Conservation (phyloP, 2,797 vertebrate genomes). For the Chromis chromis region DNA sequence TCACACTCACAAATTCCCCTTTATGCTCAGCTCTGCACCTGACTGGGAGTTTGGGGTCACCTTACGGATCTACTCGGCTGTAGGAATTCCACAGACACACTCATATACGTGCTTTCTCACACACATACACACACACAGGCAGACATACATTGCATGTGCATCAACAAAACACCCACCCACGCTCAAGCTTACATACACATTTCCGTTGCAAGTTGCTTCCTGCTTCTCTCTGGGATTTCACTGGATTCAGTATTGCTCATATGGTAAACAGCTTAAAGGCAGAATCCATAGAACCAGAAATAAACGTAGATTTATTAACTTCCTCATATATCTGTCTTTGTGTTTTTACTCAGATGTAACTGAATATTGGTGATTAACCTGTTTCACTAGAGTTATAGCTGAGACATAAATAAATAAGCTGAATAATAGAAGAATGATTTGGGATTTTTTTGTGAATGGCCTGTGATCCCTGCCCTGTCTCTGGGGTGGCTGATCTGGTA, state of each 20-base stretch:
- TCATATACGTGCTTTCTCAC: conserved; percentile 41
- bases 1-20: conserved; percentile 80
- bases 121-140: conserved; percentile 30
- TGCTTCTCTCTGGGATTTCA: conserved; percentile 70
- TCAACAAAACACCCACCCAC: conserved; percentile 68
- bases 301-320: conserved; percentile 24
- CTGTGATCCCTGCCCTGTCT: conserved; percentile 40
- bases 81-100: conserved; percentile 70
- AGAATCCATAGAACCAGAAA: conserved; percentile 17
- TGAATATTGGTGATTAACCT: conserved; percentile 19
- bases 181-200: conserved; percentile 53
- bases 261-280: conserved; percentile 66
- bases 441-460: conserved; percentile 52
- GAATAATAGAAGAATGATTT: conserved; percentile 15
- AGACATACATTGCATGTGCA: conserved; percentile 50
- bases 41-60: conserved; percentile 83
- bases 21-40: conserved; percentile 81
- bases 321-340: conserved; percentile 13
- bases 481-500: conserved; percentile 42
- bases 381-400: conserved; percentile 12
- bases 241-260: conserved; percentile 58
- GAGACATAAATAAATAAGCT: neutral
- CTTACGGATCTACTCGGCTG: conserved; percentile 73
- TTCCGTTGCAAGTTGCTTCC: conserved; percentile 64
- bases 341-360: conserved; percentile 25